Conservation (phyloP, 1,140 invertebrate genomes). For the Aphaenogaster ashmeadi region DNA sequence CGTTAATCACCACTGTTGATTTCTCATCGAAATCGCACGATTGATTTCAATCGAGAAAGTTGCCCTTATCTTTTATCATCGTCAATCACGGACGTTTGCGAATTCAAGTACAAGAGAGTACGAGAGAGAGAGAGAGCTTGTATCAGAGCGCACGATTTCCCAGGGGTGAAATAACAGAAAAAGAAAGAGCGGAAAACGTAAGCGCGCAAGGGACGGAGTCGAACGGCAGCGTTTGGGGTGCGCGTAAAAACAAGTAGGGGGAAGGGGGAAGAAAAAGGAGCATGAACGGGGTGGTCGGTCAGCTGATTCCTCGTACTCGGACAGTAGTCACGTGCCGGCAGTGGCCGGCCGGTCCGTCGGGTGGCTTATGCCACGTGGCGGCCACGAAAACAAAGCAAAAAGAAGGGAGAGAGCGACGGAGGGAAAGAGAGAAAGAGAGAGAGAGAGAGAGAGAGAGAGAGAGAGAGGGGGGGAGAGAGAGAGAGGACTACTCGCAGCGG, state of each 20-base stretch:
- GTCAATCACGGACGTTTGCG: conserved; percentile 36
- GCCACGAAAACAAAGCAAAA: conserved; percentile 68
- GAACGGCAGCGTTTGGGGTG: conserved; percentile 35
- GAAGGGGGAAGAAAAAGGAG: conserved; percentile 50
- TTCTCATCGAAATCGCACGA: conserved; percentile 3
- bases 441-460: conserved; percentile 28
- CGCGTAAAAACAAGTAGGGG: conserved; percentile 47
- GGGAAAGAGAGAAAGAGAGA: conserved; percentile 39
- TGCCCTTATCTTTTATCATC: conserved; percentile 8
- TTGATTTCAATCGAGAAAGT: conserved; percentile 24
- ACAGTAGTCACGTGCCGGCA: conserved; percentile 72
- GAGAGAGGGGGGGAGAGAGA: conserved; percentile 38
- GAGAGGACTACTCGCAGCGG: neutral
- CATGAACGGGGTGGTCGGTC: conserved; percentile 70
- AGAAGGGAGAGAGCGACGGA: conserved; percentile 63
- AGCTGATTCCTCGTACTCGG: conserved; percentile 69
- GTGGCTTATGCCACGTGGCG: conserved; percentile 75
- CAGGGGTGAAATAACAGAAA: conserved; percentile 49
- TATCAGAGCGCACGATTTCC: conserved; percentile 43
- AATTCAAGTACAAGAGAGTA: conserved; percentile 1
- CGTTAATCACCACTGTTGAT: conserved; percentile 48
- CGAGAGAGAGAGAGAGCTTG: neutral
- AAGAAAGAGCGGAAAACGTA: conserved; percentile 15
- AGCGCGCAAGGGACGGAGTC: conserved; percentile 19
- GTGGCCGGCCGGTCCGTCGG: conserved; percentile 63